phyloP scores from a whole-genome alignment of 2,888 invertebrate species.

The Drosophila dives region DNA sequence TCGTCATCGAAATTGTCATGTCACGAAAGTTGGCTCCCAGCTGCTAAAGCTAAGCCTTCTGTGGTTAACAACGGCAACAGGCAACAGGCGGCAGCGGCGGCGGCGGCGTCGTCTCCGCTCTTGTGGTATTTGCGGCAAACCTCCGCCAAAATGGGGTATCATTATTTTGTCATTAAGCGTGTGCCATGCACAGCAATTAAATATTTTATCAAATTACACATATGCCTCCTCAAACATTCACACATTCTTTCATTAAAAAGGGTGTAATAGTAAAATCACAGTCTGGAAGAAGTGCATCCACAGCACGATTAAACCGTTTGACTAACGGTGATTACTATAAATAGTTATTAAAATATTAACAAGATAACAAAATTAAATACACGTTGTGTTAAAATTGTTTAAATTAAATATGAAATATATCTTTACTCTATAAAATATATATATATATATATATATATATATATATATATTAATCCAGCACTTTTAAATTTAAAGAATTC shows the following conservation, averaged over 20 bases:
- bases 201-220: conserved; percentile 28
- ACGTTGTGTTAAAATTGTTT: neutral
- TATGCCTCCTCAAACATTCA: conserved; percentile 10
- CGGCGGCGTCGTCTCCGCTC: conserved; percentile 62
- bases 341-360: neutral
- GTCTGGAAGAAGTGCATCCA: neutral
- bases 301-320: neutral
- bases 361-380: neutral
- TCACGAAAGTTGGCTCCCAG: conserved; percentile 79
- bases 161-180: conserved; percentile 59
- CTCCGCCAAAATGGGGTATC: conserved; percentile 55
- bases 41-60: conserved; percentile 48
- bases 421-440: neutral
- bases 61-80: conserved; percentile 35
- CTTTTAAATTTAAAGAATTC: neutral
- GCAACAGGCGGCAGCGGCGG: conserved; percentile 13
- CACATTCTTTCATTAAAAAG: neutral
- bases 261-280: conserved; percentile 3
- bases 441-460: neutral
- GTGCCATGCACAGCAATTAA: conserved; percentile 47
- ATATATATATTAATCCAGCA: neutral
- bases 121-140: conserved; percentile 62
- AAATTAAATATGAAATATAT: neutral
- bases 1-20: conserved; percentile 79
- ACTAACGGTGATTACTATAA: neutral